Conservation (phyloP, 2,797 vertebrate species). For the Myotis vivesi region DNA sequence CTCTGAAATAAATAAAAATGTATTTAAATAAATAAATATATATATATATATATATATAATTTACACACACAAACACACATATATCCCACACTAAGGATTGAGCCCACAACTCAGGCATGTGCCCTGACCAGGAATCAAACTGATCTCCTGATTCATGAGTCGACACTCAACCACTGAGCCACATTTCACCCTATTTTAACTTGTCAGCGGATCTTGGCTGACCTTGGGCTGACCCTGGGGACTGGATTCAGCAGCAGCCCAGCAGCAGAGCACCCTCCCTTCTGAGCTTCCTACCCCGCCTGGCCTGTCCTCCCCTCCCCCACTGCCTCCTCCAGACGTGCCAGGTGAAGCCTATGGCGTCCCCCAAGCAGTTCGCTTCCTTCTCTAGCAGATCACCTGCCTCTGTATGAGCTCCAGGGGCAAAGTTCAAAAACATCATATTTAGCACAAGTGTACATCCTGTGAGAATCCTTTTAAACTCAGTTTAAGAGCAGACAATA, state of each 20-base stretch:
- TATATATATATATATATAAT: too few relatives aligned
- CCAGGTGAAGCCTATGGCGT: neutral
- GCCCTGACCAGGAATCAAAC: too few relatives aligned
- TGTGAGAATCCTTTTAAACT: neutral
- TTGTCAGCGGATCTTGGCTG: neutral
- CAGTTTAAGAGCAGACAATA: neutral
- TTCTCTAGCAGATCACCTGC: neutral
- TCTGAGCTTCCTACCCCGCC: rapidly evolving
- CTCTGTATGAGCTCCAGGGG: neutral
- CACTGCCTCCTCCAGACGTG: neutral
- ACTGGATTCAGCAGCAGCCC: rapidly evolving
- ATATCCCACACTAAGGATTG: too few relatives aligned
- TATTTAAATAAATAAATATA: too few relatives aligned
- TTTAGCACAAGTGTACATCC: neutral
- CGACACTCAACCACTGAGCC: neutral
- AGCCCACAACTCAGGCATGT: too few relatives aligned
- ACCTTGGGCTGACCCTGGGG: too few relatives aligned
- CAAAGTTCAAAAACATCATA: neutral
- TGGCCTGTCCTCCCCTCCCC: neutral
- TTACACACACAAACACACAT: too few relatives aligned
- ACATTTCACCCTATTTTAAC: neutral
- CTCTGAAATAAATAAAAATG: too few relatives aligned
- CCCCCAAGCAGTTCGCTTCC: neutral
- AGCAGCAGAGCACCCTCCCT: neutral
- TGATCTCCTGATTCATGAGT: too few relatives aligned